Evolutionary conservation across 2,113 vertebrate species (phyloP), one percentile per base, ranked within the genome.

Genomic region (Microcebus jonahi): DNA sequence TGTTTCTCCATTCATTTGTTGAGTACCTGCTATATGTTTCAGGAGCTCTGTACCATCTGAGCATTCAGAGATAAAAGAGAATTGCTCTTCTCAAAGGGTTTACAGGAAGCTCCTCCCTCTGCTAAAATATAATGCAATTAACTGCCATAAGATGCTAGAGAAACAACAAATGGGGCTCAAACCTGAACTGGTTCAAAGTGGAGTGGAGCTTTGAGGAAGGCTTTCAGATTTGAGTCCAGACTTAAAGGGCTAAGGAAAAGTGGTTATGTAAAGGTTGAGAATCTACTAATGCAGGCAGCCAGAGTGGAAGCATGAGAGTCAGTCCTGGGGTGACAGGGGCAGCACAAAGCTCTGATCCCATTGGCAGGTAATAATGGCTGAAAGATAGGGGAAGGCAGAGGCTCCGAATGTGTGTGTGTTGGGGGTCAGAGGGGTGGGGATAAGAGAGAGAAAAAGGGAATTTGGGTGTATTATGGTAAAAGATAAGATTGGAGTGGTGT

Each of bases 1-100:
- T 91, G 83, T 91, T 90, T 86, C 34, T n/a, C 45, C 13, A 17
- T 89, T 94, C 73, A 93, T 91, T 79, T 77, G 53, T 68, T 77
- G 84, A 77, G 17, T 68, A n/a, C 63, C 45, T 59, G 48, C 18
- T 59, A 42, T 59, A 48, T 92, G 21, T 90, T 96, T 84, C 70
- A 87, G 65, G 25, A 0, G 2, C 21, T 71, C 29, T 92, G 7
- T 70, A 53, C 21, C 96, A 2, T 83, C 82, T 71, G 81, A 8
- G 25, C 15, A 67, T 53, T 95, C 42, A 88, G 42, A 90, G 39
- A 77, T 57, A 80, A 92, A 92, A 80, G 48, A 53, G 20, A 95
- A 96, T 29, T 29, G 5, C 25, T 87, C 0, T 77, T 67, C 31
- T 90, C 31, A 13, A 39, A n/a, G 27, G 71, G 27, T 85, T 70